phyloP scores from a whole-genome alignment of 2,888 invertebrate species.

The Nemurella pictetii region DNA sequence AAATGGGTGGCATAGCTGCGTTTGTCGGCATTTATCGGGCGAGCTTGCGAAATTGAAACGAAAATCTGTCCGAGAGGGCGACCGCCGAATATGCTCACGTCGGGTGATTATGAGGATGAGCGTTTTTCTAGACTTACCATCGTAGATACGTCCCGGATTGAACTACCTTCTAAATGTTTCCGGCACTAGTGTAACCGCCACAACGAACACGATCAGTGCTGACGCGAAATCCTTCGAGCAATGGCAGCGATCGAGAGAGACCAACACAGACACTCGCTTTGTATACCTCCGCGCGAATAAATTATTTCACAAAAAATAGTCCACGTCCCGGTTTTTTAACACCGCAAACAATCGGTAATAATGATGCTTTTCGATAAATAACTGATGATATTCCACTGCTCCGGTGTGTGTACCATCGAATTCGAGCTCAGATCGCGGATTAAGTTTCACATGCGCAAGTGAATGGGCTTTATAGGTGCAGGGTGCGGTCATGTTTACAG shows the following conservation, averaged over 20 bases:
- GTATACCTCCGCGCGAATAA: slow-evolving; percentile 43
- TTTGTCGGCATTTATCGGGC: not conserved
- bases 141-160: slow-evolving; percentile 42
- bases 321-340: slow-evolving; percentile 37
- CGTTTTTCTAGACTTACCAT: slow-evolving; percentile 43
- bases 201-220: slow-evolving; percentile 41
- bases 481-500: slow-evolving; percentile 74
- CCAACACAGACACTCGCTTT: slow-evolving; percentile 33
- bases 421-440: slow-evolving; percentile 47
- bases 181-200: slow-evolving; percentile 43
- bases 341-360: slow-evolving; percentile 34
- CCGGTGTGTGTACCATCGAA: slow-evolving; percentile 39
- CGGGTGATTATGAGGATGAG: slow-evolving; percentile 34
- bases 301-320: slow-evolving; percentile 38
- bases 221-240: slow-evolving; percentile 43
- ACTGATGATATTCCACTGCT: slow-evolving; percentile 37
- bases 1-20: slow-evolving; percentile 16
- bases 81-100: not conserved
- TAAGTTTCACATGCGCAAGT: slow-evolving; percentile 64
- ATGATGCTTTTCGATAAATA: slow-evolving; percentile 36
- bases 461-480: slow-evolving; percentile 67
- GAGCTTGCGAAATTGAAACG: not conserved
- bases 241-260: slow-evolving; percentile 38
- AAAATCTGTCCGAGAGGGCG: not conserved
- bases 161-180: slow-evolving; percentile 43